Base-by-base conservation (phyloP, 2,888 invertebrate genomes). In the Eugnorisma glareosa region DNA sequence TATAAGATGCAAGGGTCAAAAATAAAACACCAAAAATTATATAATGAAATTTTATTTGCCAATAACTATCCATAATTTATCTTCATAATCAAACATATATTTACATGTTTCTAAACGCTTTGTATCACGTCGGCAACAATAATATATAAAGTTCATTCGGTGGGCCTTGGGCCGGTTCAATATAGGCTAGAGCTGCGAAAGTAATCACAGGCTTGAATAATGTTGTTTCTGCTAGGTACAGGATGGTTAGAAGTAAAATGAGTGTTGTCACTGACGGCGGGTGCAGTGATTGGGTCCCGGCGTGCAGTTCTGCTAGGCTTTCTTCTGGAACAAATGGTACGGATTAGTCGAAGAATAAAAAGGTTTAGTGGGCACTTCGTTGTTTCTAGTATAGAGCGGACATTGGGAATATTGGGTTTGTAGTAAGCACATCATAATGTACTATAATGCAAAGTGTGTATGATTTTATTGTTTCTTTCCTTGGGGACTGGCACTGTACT, bases 251-350 rank as follows among this genome's bases (percentile, higher is more conserved):
- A 48, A 93, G 82, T 86, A 94, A 82, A 74, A 90, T 89, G 37
- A 93, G 89, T 5, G 91, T 81, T 24, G 88, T 68, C 45, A 89
- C 86, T 45, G 93, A 88, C n/a, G 94, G 92, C 5, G 93, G 92
- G 24, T 92, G 92, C 15, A 91, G 89, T 4, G 93, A 89, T 67
- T 86, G 87, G 2, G 92, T 91, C 1, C 93, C 93, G 35, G 96
- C 96, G 89, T 97, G 97, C 3, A 97, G 94, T 81, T 97, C 97
- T 0, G 97, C 97, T 74, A 97, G 94, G 88, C 97, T 97, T 95
- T 97, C 96, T 96, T 94, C 95, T 96, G 96, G 77, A 96, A 96
- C 96, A 96, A 96, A 93, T 77, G 90, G 81, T 45, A 72, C 73
- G 90, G 76, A 84, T 93, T 92, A 94, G 85, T 83, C 40, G 73